Base-by-base conservation (phyloP, 1,140 invertebrate genomes). In the Drosophila aff. region DNA sequence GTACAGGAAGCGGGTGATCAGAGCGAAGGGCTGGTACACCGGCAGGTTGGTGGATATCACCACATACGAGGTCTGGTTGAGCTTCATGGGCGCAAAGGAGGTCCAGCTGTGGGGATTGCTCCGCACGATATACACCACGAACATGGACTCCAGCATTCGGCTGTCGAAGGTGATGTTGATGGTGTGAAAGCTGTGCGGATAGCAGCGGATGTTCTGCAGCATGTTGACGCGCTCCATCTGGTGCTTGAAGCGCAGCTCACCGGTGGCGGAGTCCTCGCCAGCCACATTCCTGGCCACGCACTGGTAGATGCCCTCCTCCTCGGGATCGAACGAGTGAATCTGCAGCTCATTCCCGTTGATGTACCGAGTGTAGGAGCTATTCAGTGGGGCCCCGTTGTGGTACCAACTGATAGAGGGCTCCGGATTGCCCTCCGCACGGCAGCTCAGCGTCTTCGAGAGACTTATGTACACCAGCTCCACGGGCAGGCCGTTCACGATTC, bases 291-390 rank as follows among this genome's bases (percentile, higher is more conserved):
- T 53, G 2, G 92, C 92, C 68, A 93, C 86, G 59, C 92, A 93
- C 74, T 93, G 92, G 79, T 93, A 93, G 16, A 93, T 89, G 57
- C 92, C 92, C 47, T 80, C 91, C 74, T 93, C 92, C 59, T 89
- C 76, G 15, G 86, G 86, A 59, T 93, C 92, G 23, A 93, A 92
- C 1, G 92, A 93, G 46, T 92, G 84, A 15, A 92, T 82, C 21
- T 78, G 69, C 61, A 93, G 57, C 63, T 87, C 85, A 15, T 90
- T 91, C 43, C 87, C 81, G 59, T 68, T 87, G n/a, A 92, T 91
- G 50, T 91, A 90, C 16, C 89, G 89, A 2, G 91, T 91, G 41
- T 84, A 92, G 55, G 84, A 89, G 78, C 89, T 92, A 33, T 87
- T 92, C 26, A 92, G 52, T n/a, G 41, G 58, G 8, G 52, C 68